These are phyloP conservation scores for Helicoverpa armigera DNA, from an alignment of 1,140 invertebrate species.

Conservation along the genomic window DNA sequence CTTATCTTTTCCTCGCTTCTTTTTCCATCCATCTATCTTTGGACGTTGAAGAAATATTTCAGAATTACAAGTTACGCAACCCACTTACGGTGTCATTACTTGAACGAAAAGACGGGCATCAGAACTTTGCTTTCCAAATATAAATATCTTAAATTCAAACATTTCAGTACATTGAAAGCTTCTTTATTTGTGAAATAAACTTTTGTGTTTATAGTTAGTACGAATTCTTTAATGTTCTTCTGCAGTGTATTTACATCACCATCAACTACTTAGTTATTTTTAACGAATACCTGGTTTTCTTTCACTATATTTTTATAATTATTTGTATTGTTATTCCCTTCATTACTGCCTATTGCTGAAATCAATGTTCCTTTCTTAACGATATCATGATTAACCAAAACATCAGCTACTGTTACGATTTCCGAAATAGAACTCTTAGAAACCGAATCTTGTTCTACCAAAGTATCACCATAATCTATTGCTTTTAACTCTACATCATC, in stretches of 20 bases:
- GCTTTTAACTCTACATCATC: not conserved
- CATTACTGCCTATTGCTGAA: too few relatives aligned
- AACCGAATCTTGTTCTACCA: too few relatives aligned
- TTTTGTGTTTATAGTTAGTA: not conserved
- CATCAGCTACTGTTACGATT: too few relatives aligned
- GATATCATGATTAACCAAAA: too few relatives aligned
- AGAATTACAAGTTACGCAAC: not conserved
- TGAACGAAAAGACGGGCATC: not conserved
- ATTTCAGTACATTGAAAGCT: not conserved
- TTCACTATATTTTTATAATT: not conserved
- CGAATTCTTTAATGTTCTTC: constrained; percentile 10
- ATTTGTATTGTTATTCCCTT: not conserved
- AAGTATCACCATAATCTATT: not conserved
- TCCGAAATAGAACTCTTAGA: too few relatives aligned
- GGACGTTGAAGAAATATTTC: too few relatives aligned
- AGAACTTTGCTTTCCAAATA: constrained; percentile 5
- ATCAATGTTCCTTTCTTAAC: too few relatives aligned
- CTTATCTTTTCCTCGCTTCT: too few relatives aligned
- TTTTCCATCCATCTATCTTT: too few relatives aligned
- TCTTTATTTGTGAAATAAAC: not conserved
- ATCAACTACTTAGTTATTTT: not conserved
- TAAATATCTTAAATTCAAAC: not conserved
- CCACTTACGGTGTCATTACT: constrained; percentile 1
- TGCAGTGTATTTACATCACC: not conserved
- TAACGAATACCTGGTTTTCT: not conserved